Evolutionary conservation across 2,113 vertebrate genomes (phyloP).

Genomic region (Megaceryle maxima): DNA sequence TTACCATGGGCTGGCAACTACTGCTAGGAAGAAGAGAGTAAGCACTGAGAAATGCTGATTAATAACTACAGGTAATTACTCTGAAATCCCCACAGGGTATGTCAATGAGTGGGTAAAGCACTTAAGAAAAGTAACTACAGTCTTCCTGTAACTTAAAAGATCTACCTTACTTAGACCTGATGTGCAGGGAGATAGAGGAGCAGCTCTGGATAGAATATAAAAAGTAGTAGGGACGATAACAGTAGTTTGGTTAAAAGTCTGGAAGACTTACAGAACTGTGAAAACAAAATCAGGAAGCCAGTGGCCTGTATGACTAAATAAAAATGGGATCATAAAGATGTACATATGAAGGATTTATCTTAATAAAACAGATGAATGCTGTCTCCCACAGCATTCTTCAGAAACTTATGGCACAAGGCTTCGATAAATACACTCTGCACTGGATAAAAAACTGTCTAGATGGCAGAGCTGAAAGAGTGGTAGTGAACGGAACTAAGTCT

Average conservation of each 20-base stretch:
- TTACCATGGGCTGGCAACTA: background rate
- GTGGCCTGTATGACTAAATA: background rate
- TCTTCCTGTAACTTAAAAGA: background rate
- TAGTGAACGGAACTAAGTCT: too few relatives aligned
- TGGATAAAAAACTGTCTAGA: too few relatives aligned
- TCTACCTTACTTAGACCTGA: background rate
- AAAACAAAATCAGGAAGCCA: background rate
- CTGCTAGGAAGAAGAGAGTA: background rate
- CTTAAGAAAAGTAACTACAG: background rate
- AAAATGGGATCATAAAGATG: background rate
- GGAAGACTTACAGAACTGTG: background rate
- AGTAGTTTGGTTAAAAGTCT: background rate
- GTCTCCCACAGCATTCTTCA: too few relatives aligned
- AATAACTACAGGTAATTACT: background rate
- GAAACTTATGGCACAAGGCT: too few relatives aligned
- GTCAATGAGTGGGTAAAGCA: background rate
- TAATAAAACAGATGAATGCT: background rate
- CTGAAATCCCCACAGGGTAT: background rate
- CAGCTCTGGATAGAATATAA: too few relatives aligned
- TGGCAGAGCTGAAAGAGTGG: too few relatives aligned
- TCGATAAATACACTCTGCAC: too few relatives aligned
- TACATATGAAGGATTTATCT: background rate
- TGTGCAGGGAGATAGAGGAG: background rate
- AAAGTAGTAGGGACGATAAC: background rate
- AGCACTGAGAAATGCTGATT: background rate